A percentile compares a stretch with the other conserved stretches of the same genome.
These are phyloP conservation scores for Entomobrya proxima DNA, from an alignment of 2,888 invertebrate genomes.

Conservation along the genomic window DNA sequence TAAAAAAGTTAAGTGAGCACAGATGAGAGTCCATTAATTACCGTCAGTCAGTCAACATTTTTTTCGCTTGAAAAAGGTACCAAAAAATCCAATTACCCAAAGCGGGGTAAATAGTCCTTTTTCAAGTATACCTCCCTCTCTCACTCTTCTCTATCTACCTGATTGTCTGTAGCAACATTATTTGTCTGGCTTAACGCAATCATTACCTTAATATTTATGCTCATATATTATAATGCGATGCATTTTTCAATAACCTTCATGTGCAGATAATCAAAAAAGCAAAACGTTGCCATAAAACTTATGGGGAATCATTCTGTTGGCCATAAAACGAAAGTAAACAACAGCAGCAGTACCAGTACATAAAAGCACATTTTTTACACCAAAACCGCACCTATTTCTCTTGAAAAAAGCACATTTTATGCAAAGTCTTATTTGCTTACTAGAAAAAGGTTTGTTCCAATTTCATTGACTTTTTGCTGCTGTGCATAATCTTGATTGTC, in stretches of 20 bases:
- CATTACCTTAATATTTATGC: neutral
- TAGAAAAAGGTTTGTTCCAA: neutral
- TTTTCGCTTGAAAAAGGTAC: constrained; percentile 49
- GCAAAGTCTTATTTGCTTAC: neutral
- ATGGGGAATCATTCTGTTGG: neutral
- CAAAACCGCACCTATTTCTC: constrained; percentile 11
- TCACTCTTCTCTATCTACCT: neutral
- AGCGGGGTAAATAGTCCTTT: constrained; percentile 45
- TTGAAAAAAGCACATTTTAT: neutral
- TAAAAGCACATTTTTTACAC: constrained; percentile 47
- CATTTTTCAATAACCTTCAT: constrained; percentile 34
- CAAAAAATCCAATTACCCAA: constrained; percentile 65
- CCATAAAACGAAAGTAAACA: neutral
- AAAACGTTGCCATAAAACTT: neutral
- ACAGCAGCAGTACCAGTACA: neutral
- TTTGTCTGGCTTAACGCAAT: neutral
- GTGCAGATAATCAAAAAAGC: constrained; percentile 34
- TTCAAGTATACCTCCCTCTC: constrained; percentile 1
- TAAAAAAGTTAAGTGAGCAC: constrained; percentile 24
- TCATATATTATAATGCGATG: neutral
- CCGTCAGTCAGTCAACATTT: constrained; percentile 60
- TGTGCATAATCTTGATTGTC: neutral
- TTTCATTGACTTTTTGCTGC: neutral
- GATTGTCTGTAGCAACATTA: constrained; percentile 8
- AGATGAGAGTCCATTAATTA: constrained; percentile 67